phyloP scores from a whole-genome alignment of 37 sponge, comb jelly and placozoan species.

The Aplysina aerophoba region DNA sequence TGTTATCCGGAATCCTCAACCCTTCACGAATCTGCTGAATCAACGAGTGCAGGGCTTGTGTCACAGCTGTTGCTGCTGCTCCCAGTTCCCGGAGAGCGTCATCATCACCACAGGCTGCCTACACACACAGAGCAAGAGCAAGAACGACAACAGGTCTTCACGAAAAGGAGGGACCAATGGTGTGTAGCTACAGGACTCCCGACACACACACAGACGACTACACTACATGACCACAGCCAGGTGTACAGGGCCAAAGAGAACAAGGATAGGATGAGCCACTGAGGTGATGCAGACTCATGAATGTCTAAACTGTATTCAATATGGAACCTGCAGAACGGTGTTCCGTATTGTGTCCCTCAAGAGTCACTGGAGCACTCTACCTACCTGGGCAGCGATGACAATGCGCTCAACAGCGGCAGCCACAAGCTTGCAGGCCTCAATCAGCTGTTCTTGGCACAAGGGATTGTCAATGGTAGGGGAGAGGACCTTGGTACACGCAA shows the following conservation, averaged over 20 bases:
- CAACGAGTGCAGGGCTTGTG: slow-evolving; percentile 78
- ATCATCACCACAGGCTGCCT: slow-evolving; percentile 91
- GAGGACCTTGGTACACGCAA: slow-evolving; percentile 87
- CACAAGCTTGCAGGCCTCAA: slow-evolving; percentile 83
- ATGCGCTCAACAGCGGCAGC: slow-evolving; percentile 86
- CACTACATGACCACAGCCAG: no score
- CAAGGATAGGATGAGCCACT: not conserved
- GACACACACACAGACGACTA: not conserved
- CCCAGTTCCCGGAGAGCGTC: slow-evolving; percentile 85
- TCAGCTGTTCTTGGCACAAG: slow-evolving; percentile 87
- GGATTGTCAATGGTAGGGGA: slow-evolving; percentile 83
- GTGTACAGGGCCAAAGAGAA: no score
- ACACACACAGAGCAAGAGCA: not conserved
- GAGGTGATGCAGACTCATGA: not conserved
- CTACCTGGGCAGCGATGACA: slow-evolving; percentile 78
- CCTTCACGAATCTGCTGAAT: slow-evolving; percentile 82
- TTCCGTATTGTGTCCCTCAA: no score
- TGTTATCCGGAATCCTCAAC: slow-evolving; percentile 37
- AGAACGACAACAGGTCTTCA: no score
- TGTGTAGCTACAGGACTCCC: no score
- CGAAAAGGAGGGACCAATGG: no score
- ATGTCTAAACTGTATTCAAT: no score
- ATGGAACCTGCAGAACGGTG: no score
- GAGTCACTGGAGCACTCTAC: no score
- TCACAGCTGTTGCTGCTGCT: slow-evolving; percentile 86